phyloP scores from a whole-genome alignment of 2,113 vertebrate genomes.

The human region DNA sequence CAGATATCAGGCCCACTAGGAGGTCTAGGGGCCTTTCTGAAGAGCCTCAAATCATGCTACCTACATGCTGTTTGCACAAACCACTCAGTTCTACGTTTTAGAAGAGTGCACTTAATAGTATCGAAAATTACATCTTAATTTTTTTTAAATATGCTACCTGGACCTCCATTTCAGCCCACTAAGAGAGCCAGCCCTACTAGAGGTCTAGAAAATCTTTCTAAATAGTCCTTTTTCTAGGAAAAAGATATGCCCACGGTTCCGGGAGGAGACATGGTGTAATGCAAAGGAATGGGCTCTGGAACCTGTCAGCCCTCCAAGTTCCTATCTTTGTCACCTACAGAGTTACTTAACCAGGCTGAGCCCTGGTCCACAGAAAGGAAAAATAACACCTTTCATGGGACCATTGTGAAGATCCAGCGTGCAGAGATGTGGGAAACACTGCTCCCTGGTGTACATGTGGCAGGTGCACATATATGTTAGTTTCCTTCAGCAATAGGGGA shows the following conservation, averaged over 20 bases:
- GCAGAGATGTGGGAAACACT: rapidly evolving
- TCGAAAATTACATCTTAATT: neutral
- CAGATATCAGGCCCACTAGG: neutral
- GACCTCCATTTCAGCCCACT: neutral
- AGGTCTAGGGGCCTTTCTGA: neutral
- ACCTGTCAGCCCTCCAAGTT: neutral
- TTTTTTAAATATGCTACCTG: neutral
- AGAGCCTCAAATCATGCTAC: neutral
- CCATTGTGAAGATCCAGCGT: rapidly evolving
- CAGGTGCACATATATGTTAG: neutral
- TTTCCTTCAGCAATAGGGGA: neutral
- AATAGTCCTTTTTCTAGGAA: neutral
- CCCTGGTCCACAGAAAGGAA: neutral
- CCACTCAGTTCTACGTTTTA: neutral
- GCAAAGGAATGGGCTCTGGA: neutral
- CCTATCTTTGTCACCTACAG: neutral
- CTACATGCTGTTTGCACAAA: neutral
- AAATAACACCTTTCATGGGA: rapidly evolving
- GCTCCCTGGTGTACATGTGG: rapidly evolving
- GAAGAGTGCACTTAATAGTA: neutral
- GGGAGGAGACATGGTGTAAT: neutral
- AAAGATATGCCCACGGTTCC: neutral
- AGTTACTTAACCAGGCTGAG: neutral
- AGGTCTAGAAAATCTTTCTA: neutral
- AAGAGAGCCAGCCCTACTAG: neutral